These are phyloP conservation scores for Drosophila repletoides DNA, from an alignment of 1,140 invertebrate species.

Conservation along the genomic window DNA sequence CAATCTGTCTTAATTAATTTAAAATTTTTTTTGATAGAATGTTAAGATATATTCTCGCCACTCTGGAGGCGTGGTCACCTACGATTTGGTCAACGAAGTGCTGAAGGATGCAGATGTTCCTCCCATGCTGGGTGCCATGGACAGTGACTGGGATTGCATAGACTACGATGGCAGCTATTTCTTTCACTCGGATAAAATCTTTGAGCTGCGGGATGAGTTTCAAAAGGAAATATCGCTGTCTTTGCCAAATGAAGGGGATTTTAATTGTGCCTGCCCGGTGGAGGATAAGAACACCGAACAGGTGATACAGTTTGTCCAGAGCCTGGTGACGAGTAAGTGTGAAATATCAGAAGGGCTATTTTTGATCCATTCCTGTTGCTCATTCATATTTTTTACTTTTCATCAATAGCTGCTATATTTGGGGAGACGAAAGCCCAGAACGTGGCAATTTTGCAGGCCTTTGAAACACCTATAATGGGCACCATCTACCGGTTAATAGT, in stretches of 20 bases:
- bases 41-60: constrained; percentile 77
- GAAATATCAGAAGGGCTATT: neutral
- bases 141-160: constrained; percentile 79
- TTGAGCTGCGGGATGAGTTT: constrained; percentile 75
- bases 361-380: neutral
- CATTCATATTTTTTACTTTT: neutral
- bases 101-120: constrained; percentile 75
- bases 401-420: constrained; percentile 47
- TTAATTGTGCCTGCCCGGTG: constrained; percentile 54
- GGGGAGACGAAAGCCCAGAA: constrained; percentile 48
- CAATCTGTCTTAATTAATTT: neutral
- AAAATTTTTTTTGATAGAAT: constrained; percentile 45
- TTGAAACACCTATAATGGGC: constrained; percentile 68
- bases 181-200: constrained; percentile 74
- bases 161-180: constrained; percentile 79
- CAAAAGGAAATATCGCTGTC: constrained; percentile 61
- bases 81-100: constrained; percentile 81
- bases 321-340: constrained; percentile 54
- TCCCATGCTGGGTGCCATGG: constrained; percentile 74
- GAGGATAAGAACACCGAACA: constrained; percentile 65
- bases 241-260: constrained; percentile 52
- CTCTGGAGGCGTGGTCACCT: constrained; percentile 74
- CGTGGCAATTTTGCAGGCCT: constrained; percentile 48
- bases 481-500: constrained; percentile 64
- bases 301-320: constrained; percentile 61